These are phyloP conservation scores for Euplexia lucipara DNA, from an alignment of 2,888 invertebrate species.

Conservation along the genomic window DNA sequence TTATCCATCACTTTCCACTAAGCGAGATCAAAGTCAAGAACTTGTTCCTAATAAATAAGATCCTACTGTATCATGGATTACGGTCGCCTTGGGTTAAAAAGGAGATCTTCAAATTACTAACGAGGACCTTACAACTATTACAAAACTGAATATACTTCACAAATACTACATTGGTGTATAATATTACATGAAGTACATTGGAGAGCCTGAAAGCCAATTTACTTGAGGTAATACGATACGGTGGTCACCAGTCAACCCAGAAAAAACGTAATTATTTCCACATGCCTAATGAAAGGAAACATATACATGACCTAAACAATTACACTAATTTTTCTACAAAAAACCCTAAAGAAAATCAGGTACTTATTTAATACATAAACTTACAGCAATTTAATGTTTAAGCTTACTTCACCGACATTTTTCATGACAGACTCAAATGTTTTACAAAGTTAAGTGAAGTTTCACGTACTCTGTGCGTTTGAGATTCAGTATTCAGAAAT, in stretches of 20 bases:
- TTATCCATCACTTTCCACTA: too few relatives aligned
- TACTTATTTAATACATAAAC: constrained; percentile 27
- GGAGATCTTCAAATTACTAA: too few relatives aligned
- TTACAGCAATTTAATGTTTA: constrained; percentile 38
- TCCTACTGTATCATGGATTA: too few relatives aligned
- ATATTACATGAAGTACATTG: background rate
- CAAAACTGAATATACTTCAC: too few relatives aligned
- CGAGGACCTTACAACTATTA: background rate
- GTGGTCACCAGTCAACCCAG: background rate
- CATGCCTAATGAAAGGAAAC: background rate
- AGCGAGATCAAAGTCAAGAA: too few relatives aligned
- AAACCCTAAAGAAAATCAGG: constrained; percentile 28
- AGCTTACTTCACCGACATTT: constrained; percentile 30
- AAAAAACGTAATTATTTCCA: constrained; percentile 21
- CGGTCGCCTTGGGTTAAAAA: too few relatives aligned
- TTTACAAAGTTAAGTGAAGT: constrained; percentile 30
- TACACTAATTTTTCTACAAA: constrained; percentile 20
- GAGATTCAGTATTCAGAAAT: constrained; percentile 19
- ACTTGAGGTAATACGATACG: background rate
- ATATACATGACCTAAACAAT: constrained; percentile 17
- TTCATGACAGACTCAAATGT: constrained; percentile 28
- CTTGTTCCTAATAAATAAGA: too few relatives aligned
- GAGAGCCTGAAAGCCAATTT: too few relatives aligned
- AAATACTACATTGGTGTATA: too few relatives aligned
- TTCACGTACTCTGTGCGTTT: constrained; percentile 17